Base-by-base conservation (phyloP, 2,113 vertebrate species). In the Albula glossodonta region DNA sequence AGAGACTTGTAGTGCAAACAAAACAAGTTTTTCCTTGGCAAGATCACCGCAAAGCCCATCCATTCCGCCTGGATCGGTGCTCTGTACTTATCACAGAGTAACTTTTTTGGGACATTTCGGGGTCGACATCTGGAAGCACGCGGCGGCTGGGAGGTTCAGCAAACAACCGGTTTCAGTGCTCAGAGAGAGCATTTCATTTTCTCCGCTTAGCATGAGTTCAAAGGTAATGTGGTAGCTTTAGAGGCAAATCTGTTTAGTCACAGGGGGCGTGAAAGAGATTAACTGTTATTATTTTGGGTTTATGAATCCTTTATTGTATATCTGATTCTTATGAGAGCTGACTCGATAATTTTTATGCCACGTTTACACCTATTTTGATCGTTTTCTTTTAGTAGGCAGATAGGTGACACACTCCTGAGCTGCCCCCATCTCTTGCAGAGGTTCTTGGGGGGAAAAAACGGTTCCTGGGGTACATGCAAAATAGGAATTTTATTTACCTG, bases 161-260 rank as follows among this genome's bases (percentile, higher is more conserved):
- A 85, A 83, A 86, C 66, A 60, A 82, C 74, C 41, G 25, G 13
- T 31, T 77, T 83, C 48, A 51, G 49, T 51, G 5, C 3, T 83
- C n/a, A 22, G n/a, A 80, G 60, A 48, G 25, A 86, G 80, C 66
- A 51, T 83, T 85, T 83, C 9, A 22, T 83, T 84, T 70, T 7
- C 22, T 81, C 50, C 22, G 17, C 50, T 78, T 25, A 22, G 63
- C 19, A 48, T 25, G 70, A 86, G 86, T 87, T 86, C 66, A 84
- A 87, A 84, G 86, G 84, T 78, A 87, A 77, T 78, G 63, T 80
- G 77, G 57, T 50, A 15, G 51, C 77, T 85, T 78, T 56, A 78
- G 52, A 87, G 57, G 22, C 63, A 86, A 83, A 85, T 88, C 77
- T 85, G 78, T 88, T 90, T 78, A 78, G 84, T 88, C 84, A 88